Base-by-base conservation (phyloP, 2,113 vertebrate genomes). In the Hystrix brachyura region DNA sequence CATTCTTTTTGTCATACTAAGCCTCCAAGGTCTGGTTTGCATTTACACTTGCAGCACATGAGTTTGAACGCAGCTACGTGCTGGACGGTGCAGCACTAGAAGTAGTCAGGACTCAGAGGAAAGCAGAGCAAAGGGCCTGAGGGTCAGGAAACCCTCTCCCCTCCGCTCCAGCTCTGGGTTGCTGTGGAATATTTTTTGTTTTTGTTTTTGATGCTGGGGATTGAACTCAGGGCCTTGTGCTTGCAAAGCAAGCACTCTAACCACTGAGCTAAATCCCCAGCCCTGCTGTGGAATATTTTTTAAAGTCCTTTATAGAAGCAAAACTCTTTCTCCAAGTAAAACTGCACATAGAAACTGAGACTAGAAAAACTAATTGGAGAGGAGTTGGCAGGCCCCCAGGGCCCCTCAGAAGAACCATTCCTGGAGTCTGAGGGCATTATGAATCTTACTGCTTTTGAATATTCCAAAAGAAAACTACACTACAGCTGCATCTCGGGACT, bases 1-100 rank as follows among this genome's bases (percentile, higher is more conserved):
- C 79, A 90, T 76, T 82, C 3, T 55, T 94, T 94, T 84, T 79
- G 84, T 65, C n/a, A 69, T 88, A 87, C 46, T 87, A 43, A 80
- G 72, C 71, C 94, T 96, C 87, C 38, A 13, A 94, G 84, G 57
- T 78, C 65, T 43, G 60, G 55, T 74, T 67, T 87, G 34, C 62
- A 23, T 67, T 95, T 94, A 92, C 19, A 82, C 53, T 51, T 53
- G 57, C 72, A 94, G 80, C 19, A 38, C 64, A 69, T 29, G 53
- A 71, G 34, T 72, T 55, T 9, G 14, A 78, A 55, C 51, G n/a
- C 9, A n/a, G 69, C 85, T 67, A 19, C 69, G 34, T 27, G 38
- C 0, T 15, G 64, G 71, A 71, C 53, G 81, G 81, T 19, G 2
- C 51, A 15, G 53, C 32, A 55, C 90, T 86, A 29, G 4, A 32